phyloP scores from a whole-genome alignment of 2,113 vertebrate species.

The Sebastes schlegelii region DNA sequence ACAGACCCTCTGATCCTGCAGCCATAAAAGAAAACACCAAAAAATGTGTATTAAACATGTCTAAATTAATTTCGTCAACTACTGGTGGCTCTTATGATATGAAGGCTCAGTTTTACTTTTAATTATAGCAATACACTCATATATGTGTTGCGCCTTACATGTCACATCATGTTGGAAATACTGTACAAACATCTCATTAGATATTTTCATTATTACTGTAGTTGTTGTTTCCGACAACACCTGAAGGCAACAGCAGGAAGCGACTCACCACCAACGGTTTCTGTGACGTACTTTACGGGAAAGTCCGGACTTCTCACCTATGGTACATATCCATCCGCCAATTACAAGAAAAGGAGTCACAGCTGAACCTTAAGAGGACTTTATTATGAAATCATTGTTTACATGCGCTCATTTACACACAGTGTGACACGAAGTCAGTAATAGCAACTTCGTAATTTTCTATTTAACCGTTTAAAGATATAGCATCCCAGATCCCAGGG shows the following conservation, averaged over 20 bases:
- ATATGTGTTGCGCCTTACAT: not conserved
- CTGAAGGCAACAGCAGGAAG: conserved; percentile 2
- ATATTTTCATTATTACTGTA: not conserved
- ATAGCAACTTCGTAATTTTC: not conserved
- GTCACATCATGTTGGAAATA: not conserved
- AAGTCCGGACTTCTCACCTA: conserved; percentile 69
- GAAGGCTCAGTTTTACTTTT: not conserved
- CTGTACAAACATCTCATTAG: not conserved
- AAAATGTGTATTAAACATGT: not conserved
- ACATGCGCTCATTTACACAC: not conserved
- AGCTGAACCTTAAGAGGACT: not conserved
- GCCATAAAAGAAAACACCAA: not conserved
- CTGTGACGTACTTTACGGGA: conserved; percentile 78
- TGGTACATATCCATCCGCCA: conserved; percentile 77
- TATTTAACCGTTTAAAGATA: not conserved
- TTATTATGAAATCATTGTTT: not conserved
- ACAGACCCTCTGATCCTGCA: not conserved
- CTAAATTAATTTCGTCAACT: not conserved
- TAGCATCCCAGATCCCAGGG: not conserved
- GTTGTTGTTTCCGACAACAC: not conserved
- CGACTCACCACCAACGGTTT: conserved; percentile 19
- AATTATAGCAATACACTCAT: too few species aligned
- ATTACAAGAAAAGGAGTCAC: not conserved
- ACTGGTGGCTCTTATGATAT: too few species aligned
- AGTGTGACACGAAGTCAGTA: not conserved